Conservation (phyloP, 2,113 vertebrate species). For the Ptyas mucosa region DNA sequence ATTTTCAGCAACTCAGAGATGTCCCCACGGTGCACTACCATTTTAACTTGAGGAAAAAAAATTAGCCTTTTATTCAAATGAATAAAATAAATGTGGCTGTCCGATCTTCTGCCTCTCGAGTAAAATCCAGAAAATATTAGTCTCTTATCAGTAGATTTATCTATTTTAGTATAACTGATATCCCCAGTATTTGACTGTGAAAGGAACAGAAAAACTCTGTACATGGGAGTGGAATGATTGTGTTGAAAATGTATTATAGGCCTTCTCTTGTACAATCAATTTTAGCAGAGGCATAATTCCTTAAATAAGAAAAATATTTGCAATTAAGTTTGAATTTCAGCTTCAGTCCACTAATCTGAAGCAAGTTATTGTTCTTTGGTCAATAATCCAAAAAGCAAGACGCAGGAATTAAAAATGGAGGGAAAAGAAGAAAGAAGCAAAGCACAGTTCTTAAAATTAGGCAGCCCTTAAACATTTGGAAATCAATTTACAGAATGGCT, state of each 20-base stretch:
- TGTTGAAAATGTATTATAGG: slow-evolving; percentile 2
- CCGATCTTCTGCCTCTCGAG: not conserved
- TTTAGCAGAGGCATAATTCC: not conserved
- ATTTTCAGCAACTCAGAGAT: not conserved
- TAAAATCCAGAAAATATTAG: not conserved
- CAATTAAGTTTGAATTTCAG: not conserved
- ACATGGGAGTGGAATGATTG: not conserved
- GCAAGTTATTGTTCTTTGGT: not conserved
- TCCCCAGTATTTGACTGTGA: not conserved
- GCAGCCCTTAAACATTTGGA: not conserved
- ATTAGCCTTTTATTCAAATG: not conserved
- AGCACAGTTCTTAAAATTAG: not conserved
- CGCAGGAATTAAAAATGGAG: not conserved
- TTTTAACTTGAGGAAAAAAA: not conserved
- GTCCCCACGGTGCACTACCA: not conserved
- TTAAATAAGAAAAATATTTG: slow-evolving; percentile 19
- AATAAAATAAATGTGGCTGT: not conserved
- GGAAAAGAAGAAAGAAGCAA: not conserved
- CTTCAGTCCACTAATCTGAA: slow-evolving; percentile 1
- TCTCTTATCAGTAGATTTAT: not conserved
- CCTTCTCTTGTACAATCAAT: slow-evolving; percentile 1
- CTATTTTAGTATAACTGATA: not conserved
- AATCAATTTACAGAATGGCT: slow-evolving; percentile 11
- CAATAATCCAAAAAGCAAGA: not conserved
- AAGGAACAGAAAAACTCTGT: not conserved